phyloP scores from a whole-genome alignment of 2,797 vertebrate species.

The Myotis myotis region DNA sequence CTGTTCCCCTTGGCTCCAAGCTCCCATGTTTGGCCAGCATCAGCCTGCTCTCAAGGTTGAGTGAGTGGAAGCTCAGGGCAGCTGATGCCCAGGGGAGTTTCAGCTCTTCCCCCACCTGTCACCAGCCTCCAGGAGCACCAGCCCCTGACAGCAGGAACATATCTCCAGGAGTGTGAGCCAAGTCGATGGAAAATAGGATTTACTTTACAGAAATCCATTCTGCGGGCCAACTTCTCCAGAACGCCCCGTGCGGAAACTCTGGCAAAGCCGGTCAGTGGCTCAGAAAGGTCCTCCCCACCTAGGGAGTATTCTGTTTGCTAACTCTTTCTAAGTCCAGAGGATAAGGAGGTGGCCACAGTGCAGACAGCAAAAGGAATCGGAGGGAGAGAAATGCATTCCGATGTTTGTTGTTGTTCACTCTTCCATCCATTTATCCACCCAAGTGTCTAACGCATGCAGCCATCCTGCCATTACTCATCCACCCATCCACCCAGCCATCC shows the following conservation, averaged over 20 bases:
- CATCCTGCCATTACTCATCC: not conserved
- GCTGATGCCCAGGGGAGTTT: slow-evolving; percentile 34
- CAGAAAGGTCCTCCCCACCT: slow-evolving; percentile 46
- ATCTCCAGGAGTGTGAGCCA: slow-evolving; percentile 54
- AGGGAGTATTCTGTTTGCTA: not conserved
- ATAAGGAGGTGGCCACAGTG: not conserved
- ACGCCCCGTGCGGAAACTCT: slow-evolving; percentile 39
- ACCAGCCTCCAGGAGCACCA: slow-evolving; percentile 29
- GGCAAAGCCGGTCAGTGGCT: slow-evolving; percentile 41
- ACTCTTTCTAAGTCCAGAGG: slow-evolving; percentile 21
- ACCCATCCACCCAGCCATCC: not conserved
- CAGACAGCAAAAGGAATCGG: not conserved
- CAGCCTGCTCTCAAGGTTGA: slow-evolving; percentile 52
- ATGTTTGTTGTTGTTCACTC: not conserved
- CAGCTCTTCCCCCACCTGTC: slow-evolving; percentile 65
- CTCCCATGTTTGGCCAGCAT: slow-evolving; percentile 52
- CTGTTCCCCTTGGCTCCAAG: slow-evolving; percentile 51
- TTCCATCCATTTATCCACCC: not conserved
- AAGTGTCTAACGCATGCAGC: not conserved
- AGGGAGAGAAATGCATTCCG: not conserved
- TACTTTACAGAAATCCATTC: slow-evolving; percentile 55
- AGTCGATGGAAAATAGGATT: slow-evolving; percentile 72
- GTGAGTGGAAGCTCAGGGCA: not conserved
- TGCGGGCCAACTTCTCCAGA: slow-evolving; percentile 52
- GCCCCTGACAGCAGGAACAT: slow-evolving; percentile 63